These are phyloP conservation scores for Calidris pugnax DNA, from an alignment of 2,113 vertebrate genomes.

Conservation along the genomic window DNA sequence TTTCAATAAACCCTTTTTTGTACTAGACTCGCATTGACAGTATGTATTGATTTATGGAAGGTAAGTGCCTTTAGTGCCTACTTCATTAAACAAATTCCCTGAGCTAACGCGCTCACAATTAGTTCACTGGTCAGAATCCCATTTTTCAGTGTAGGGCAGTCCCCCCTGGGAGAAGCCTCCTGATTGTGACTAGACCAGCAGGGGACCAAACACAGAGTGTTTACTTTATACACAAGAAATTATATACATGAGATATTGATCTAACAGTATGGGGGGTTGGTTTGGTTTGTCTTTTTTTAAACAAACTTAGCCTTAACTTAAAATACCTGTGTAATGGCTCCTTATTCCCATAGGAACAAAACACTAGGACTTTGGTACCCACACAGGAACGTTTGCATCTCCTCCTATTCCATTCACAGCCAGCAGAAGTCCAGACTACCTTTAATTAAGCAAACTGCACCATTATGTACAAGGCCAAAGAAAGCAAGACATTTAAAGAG, in stretches of 20 bases:
- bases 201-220: not conserved
- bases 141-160: accelerated
- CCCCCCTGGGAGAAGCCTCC: not conserved
- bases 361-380: not conserved
- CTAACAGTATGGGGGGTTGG: not conserved
- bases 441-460: not conserved
- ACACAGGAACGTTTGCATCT: not conserved
- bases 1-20: conserved; percentile 82
- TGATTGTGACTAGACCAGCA: not conserved
- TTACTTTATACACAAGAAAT: not conserved
- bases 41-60: not conserved
- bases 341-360: not conserved
- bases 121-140: not conserved
- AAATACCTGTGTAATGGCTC: not conserved
- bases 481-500: not conserved
- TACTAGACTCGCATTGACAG: not conserved
- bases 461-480: not conserved
- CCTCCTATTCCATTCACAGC: not conserved
- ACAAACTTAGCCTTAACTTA: not conserved
- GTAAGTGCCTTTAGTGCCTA: not conserved
- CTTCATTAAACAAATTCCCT: not conserved
- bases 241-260: accelerated
- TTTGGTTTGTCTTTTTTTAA: not conserved
- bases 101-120: accelerated
- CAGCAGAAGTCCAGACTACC: not conserved